phyloP scores from a whole-genome alignment of 2,113 vertebrate species.

The Phaethornis superciliosus region DNA sequence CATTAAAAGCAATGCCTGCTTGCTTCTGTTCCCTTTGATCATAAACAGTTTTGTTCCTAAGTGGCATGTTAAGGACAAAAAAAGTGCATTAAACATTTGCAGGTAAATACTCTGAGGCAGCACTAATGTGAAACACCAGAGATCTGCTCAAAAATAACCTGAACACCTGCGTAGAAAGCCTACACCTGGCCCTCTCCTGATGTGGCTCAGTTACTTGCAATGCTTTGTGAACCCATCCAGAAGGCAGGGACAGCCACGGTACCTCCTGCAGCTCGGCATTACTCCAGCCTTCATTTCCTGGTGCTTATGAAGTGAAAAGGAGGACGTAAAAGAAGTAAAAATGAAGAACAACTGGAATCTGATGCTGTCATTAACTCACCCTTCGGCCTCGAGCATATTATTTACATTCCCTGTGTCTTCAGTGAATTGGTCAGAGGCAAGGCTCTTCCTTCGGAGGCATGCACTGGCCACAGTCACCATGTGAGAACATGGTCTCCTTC shows the following conservation, averaged over 20 bases:
- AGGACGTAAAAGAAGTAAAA: too few relatives aligned
- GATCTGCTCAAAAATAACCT: not conserved
- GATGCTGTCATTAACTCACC: not conserved
- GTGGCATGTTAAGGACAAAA: not conserved
- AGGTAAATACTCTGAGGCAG: not conserved
- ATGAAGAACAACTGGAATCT: not conserved
- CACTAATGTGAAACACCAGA: not conserved
- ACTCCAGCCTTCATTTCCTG: not conserved
- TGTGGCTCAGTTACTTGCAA: not conserved
- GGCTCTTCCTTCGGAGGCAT: not conserved
- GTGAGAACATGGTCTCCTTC: fast-evolving
- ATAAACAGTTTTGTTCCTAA: not conserved
- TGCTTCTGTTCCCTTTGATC: not conserved
- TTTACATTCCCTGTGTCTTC: not conserved
- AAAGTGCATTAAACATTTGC: not conserved
- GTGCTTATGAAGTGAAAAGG: not conserved
- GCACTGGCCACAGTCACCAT: not conserved
- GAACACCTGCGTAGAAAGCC: not conserved
- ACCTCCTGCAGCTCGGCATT: not conserved
- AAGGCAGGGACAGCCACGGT: not conserved
- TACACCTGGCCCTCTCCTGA: not conserved
- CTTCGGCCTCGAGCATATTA: not conserved
- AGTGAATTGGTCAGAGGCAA: fast-evolving
- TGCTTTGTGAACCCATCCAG: fast-evolving
- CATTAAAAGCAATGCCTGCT: not conserved